Percentiles rank a stretch among this genome's conserved stretches.
Evolutionary conservation across 2,888 invertebrate species (phyloP).

Genomic region (Mongoloraphidia duomilia): DNA sequence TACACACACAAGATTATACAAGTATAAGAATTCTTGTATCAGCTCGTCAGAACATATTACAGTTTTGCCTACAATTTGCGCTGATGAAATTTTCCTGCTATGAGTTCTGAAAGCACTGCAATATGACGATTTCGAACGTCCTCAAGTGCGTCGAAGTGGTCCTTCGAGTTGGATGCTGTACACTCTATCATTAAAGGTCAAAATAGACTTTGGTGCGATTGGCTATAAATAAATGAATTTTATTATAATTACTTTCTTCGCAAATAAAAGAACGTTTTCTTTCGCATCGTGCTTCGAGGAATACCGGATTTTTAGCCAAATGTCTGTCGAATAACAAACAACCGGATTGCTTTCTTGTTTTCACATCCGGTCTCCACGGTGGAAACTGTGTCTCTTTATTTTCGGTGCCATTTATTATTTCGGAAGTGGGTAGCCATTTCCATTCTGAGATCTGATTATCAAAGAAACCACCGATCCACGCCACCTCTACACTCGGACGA

Average conservation of each 20-base stretch:
- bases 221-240: too few species aligned
- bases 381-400: constrained; percentile 17
- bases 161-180: too few species aligned
- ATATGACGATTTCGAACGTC: too few species aligned
- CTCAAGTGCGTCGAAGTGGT: too few species aligned
- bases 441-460: constrained; percentile 26
- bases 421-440: constrained; percentile 33
- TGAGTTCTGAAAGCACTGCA: too few species aligned
- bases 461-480: constrained; percentile 35
- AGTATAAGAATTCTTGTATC: too few species aligned
- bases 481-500: constrained; percentile 37
- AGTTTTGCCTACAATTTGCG: too few species aligned
- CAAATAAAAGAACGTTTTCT: constrained; percentile 37
- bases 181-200: too few species aligned
- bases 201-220: too few species aligned
- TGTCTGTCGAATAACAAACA: constrained; percentile 37
- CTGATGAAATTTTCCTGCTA: too few species aligned
- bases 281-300: constrained; percentile 35
- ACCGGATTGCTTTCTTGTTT: constrained; percentile 24
- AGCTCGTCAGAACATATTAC: too few species aligned
- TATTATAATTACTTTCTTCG: constrained; percentile 19
- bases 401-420: constrained; percentile 33
- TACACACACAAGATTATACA: too few species aligned
- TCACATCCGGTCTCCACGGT: constrained; percentile 15
- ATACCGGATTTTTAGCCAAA: constrained; percentile 28